phyloP scores from a whole-genome alignment of 2,888 invertebrate species.

The Ormyrus nitidulus region DNA sequence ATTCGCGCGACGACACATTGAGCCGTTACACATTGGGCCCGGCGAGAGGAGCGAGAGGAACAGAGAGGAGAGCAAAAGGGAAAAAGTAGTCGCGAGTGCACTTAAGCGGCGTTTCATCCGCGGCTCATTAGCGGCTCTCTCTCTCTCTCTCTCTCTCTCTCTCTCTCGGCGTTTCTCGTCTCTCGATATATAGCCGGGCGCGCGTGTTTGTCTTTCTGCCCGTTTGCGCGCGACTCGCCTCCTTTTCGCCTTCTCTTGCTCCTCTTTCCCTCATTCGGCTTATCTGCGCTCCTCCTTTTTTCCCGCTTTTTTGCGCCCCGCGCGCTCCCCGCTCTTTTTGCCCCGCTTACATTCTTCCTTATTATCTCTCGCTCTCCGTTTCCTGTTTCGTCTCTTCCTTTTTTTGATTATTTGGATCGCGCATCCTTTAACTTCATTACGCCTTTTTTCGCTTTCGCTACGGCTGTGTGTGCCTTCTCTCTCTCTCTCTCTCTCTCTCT shows the following conservation, averaged over 20 bases:
- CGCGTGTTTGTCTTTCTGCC: neutral
- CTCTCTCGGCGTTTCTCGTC: neutral
- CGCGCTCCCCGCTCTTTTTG: neutral
- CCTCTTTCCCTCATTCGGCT: constrained; percentile 6
- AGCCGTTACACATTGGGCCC: constrained; percentile 17
- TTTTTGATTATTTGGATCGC: constrained; percentile 9
- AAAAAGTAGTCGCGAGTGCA: constrained; percentile 36
- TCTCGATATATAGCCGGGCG: neutral
- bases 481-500: too few species aligned
- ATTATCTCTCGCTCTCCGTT: constrained; percentile 12
- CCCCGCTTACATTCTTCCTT: constrained; percentile 28
- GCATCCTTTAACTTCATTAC: constrained; percentile 12
- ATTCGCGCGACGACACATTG: constrained; percentile 23
- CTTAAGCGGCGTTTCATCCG: constrained; percentile 46
- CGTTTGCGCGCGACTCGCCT: neutral
- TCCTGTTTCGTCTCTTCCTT: neutral
- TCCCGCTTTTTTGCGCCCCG: neutral
- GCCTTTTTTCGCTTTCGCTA: too few species aligned
- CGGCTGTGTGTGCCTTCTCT: too few species aligned
- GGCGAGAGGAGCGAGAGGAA: too few species aligned
- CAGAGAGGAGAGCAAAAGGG: neutral
- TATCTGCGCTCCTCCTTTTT: constrained; percentile 16
- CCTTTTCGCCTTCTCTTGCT: neutral
- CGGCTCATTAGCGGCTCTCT: constrained; percentile 46
- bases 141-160: constrained; percentile 15